These are phyloP conservation scores for Scaptomyza montana DNA, from an alignment of 1,140 invertebrate species.

Conservation along the genomic window DNA sequence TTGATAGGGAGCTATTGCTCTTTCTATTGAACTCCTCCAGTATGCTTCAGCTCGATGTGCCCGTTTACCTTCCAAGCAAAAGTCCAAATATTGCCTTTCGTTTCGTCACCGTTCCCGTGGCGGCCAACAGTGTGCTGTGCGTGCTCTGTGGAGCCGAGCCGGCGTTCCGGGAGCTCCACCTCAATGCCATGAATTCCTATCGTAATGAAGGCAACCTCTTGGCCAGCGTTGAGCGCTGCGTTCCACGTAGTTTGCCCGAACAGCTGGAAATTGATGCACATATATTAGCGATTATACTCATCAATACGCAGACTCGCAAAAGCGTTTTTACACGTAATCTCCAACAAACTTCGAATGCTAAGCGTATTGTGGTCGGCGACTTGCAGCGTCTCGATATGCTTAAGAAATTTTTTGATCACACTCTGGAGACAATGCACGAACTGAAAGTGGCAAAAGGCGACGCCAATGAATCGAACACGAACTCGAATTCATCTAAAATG, in stretches of 20 bases:
- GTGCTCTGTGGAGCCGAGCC: constrained; percentile 71
- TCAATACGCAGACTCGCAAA: constrained; percentile 60
- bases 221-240: constrained; percentile 64
- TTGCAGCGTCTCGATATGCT: constrained; percentile 70
- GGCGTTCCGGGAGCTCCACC: constrained; percentile 64
- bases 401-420: constrained; percentile 74
- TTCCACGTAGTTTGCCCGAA: constrained; percentile 68
- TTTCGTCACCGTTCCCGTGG: constrained; percentile 72
- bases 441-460: constrained; percentile 28
- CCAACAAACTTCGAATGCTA: constrained; percentile 61
- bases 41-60: constrained; percentile 88
- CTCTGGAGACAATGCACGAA: constrained; percentile 58
- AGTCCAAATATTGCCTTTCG: constrained; percentile 86
- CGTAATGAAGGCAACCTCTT: constrained; percentile 58
- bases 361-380: constrained; percentile 69
- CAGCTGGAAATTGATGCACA: constrained; percentile 69
- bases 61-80: constrained; percentile 90
- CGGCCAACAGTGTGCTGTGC: constrained; percentile 69
- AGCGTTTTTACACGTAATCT: constrained; percentile 70
- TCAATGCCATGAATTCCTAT: constrained; percentile 63
- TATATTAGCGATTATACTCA: constrained; percentile 70
- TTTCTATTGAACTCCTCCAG: constrained; percentile 86
- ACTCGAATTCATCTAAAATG: constrained; percentile 25
- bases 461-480: neutral
- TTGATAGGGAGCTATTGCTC: constrained; percentile 89